Evolutionary conservation across 2,888 invertebrate species (phyloP), one percentile per base, ranked within the genome.

Genomic region (Agrilus biguttatus): DNA sequence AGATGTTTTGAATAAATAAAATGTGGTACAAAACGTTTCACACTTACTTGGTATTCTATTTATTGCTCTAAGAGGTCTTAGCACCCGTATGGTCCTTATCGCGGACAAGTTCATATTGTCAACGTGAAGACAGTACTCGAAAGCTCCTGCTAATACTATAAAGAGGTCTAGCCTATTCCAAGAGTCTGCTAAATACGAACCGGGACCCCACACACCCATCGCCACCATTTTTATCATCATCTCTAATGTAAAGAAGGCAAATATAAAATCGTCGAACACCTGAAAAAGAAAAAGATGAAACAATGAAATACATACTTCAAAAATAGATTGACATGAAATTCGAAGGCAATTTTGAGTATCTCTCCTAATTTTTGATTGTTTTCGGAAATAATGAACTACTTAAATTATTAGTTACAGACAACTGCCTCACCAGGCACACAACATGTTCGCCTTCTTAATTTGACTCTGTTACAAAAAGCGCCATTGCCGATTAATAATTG

Each of bases 111-210:
- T 98, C 69, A 98, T 85, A 70, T 95, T 96, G 66, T 96, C 93
- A 63, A 95, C 87, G 66, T 93, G 87, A 61, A 96, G 71, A 62
- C 88, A 83, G 65, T 92, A 92, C 70, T 92, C 92, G 54, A 90
- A 66, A 43, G 84, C 81, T 43, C 98, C 98, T 45, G 97, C 91
- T 53, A 90, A 67, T 12, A 98, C 97, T 61, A 98, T 98, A 73
- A 98, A 96, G 71, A 86, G 88, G 71, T 98, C 98, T 60, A 98
- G 77, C 56, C 95, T 79, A 69, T 99, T 98, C 98, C 98, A 98
- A 14, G 95, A 90, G 66, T 98, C 98, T 0, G 92, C 93, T 61
- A 98, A 75, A 67, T 98, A 98, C 8, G 95, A 86, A 41, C 89
- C 86, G 61, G 84, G 85, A 17, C 93, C 93, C 57, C 86, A 85